These are phyloP conservation scores for Arnoldichthys spilopterus DNA, from an alignment of 2,797 vertebrate species.

Conservation along the genomic window DNA sequence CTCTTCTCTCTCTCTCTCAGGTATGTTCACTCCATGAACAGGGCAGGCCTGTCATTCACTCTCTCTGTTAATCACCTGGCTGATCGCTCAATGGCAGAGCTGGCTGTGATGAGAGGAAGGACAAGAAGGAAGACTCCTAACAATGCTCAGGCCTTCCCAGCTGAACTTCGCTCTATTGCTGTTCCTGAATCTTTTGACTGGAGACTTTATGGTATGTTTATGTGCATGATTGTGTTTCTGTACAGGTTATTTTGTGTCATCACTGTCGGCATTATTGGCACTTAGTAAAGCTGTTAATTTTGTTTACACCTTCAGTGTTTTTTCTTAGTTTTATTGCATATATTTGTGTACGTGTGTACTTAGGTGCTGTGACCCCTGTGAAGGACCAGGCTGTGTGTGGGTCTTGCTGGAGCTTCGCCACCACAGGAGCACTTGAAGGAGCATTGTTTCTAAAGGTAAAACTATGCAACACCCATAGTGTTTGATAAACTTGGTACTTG, in stretches of 20 bases:
- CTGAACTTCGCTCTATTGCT: slow-evolving; percentile 58
- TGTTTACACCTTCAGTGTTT: no score
- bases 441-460: slow-evolving; percentile 84
- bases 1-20: slow-evolving; percentile 51
- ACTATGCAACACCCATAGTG: no score
- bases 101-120: slow-evolving; percentile 75
- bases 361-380: slow-evolving; percentile 82
- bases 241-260: not conserved
- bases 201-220: slow-evolving; percentile 77
- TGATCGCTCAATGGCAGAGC: slow-evolving; percentile 75
- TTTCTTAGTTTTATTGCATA: no score
- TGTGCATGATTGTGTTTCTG: not conserved
- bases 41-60: slow-evolving; percentile 75
- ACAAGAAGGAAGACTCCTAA: slow-evolving; percentile 67
- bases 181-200: slow-evolving; percentile 79
- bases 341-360: not conserved
- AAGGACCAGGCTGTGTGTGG: slow-evolving; percentile 84
- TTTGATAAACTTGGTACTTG: not conserved
- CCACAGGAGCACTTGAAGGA: slow-evolving; percentile 81
- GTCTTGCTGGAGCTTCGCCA: slow-evolving; percentile 84
- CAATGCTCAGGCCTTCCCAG: slow-evolving; percentile 74
- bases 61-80: slow-evolving; percentile 82
- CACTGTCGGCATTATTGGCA: no score
- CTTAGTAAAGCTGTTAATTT: no score
- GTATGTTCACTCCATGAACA: slow-evolving; percentile 83